These are phyloP conservation scores for Pedionomus torquatus DNA, from an alignment of 2,113 vertebrate genomes.

Conservation along the genomic window DNA sequence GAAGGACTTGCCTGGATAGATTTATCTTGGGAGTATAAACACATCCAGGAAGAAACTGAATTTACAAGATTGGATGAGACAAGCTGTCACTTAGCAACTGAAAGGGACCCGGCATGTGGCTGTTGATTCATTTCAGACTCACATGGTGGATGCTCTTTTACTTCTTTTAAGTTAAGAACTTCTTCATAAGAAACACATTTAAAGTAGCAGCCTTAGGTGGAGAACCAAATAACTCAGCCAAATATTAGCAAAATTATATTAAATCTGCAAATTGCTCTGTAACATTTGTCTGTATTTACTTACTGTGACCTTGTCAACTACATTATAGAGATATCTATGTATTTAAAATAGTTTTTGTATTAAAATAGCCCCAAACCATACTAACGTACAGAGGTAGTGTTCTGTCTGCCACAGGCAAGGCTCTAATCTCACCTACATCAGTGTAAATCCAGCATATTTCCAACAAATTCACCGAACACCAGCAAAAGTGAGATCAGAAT, in stretches of 20 bases:
- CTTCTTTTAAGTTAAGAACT: conserved; percentile 11
- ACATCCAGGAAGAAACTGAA: conserved; percentile 39
- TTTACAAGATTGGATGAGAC: background rate
- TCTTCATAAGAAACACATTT: background rate
- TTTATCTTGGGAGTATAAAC: background rate
- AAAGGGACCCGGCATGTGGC: background rate
- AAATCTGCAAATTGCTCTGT: background rate
- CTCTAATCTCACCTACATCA: conserved; percentile 52
- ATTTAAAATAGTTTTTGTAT: background rate
- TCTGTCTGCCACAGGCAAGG: background rate
- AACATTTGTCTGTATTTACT: background rate
- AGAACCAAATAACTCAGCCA: background rate
- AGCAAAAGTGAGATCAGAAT: conserved; percentile 46
- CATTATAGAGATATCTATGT: background rate
- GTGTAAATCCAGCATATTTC: conserved; percentile 55
- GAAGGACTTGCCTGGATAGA: background rate
- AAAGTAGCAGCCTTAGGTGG: background rate
- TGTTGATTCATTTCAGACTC: conserved; percentile 18
- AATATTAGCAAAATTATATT: background rate
- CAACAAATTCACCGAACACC: conserved; percentile 38
- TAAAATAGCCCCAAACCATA: background rate
- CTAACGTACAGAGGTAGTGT: background rate
- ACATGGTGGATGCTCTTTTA: background rate
- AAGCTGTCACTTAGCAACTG: conserved; percentile 20
- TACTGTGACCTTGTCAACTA: conserved; percentile 18